phyloP scores from a whole-genome alignment of 2,113 vertebrate species.

The Machaerirhynchus nigripectus region DNA sequence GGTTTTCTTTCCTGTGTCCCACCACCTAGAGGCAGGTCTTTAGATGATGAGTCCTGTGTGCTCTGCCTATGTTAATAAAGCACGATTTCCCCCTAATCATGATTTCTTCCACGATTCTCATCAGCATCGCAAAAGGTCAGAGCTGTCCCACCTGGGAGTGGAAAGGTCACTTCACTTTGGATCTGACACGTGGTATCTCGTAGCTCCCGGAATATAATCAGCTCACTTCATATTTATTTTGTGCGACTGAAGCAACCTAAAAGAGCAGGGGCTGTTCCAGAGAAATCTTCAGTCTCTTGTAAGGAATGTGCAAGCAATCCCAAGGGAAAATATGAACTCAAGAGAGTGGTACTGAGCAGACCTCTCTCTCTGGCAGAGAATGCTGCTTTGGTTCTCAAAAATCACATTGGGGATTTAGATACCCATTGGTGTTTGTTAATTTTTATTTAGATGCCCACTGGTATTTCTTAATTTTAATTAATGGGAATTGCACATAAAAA shows the following conservation, averaged over 20 bases:
- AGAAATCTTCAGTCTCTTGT: constrained; percentile 5
- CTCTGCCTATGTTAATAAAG: constrained; percentile 8
- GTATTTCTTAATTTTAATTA: constrained; percentile 13
- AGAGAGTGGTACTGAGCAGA: not conserved
- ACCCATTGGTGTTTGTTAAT: not conserved
- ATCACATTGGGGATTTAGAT: not conserved
- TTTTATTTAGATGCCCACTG: not conserved
- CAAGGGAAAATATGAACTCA: constrained; percentile 13
- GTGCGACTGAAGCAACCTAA: not conserved
- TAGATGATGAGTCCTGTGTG: not conserved
- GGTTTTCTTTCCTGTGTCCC: not conserved
- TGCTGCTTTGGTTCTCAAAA: not conserved
- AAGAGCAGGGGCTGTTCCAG: not conserved
- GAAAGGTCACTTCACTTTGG: constrained; percentile 62
- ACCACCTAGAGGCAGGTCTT: not conserved
- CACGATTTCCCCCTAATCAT: not conserved
- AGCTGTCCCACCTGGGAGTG: constrained; percentile 34
- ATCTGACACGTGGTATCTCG: not conserved
- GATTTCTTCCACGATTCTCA: constrained; percentile 39
- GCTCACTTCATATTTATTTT: constrained; percentile 39
- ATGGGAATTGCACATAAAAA: not conserved
- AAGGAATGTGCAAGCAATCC: not conserved
- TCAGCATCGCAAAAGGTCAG: constrained; percentile 47
- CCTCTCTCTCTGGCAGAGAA: not conserved
- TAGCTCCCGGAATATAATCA: constrained; percentile 49